A percentile compares a stretch with the other conserved stretches of the same genome.
Conservation (phyloP, 2,888 invertebrate genomes). For the Alsophila aescularia region DNA sequence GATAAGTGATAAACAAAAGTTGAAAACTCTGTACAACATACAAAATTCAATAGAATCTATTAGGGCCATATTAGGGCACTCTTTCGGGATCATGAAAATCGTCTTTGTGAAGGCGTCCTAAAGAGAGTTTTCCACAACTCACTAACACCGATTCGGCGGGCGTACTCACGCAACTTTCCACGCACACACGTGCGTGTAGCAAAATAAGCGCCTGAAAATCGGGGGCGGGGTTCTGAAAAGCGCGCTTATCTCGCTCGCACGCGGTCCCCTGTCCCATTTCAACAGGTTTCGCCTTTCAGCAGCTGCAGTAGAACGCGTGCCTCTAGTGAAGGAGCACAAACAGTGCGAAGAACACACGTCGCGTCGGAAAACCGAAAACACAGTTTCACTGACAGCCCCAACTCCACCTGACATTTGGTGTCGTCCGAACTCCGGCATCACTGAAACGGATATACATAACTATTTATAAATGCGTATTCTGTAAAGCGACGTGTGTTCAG, state of each 20-base stretch:
- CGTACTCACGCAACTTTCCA: slow-evolving; percentile 78
- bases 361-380: slow-evolving; percentile 70
- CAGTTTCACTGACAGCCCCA: slow-evolving; percentile 80
- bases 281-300: slow-evolving; percentile 84
- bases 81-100: slow-evolving; percentile 67
- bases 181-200: slow-evolving; percentile 72
- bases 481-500: slow-evolving; percentile 64
- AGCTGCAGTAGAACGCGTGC: slow-evolving; percentile 79
- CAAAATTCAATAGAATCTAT: slow-evolving; percentile 59
- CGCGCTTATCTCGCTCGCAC: slow-evolving; percentile 62
- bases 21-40: slow-evolving; percentile 36
- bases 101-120: slow-evolving; percentile 75
- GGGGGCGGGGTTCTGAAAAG: slow-evolving; percentile 48
- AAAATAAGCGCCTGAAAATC: slow-evolving; percentile 79
- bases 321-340: slow-evolving; percentile 81
- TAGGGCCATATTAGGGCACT: slow-evolving; percentile 53
- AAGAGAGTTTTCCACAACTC: slow-evolving; percentile 82
- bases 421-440: slow-evolving; percentile 61
- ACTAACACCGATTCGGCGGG: slow-evolving; percentile 72
- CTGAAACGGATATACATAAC: slow-evolving; percentile 70
- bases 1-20: slow-evolving; percentile 32
- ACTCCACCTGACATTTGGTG: slow-evolving; percentile 74
- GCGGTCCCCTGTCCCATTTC: slow-evolving; percentile 76
- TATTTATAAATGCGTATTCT: slow-evolving; percentile 76
- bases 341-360: slow-evolving; percentile 78